phyloP scores from a whole-genome alignment of 2,113 vertebrate genomes.

The Bubo scandiacus region DNA sequence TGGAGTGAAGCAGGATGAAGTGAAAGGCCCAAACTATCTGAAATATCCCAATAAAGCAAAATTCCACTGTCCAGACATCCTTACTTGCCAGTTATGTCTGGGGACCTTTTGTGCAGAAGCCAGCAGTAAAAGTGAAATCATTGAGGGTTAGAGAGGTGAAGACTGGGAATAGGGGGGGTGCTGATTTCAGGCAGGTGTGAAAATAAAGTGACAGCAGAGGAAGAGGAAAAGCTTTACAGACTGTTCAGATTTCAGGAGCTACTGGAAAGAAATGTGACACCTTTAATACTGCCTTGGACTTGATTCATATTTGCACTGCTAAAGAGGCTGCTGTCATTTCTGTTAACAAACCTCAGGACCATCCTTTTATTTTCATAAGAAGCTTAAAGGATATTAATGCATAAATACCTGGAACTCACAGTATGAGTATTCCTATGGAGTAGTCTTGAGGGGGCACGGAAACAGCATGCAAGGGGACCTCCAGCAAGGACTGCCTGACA shows the following conservation, averaged over 20 bases:
- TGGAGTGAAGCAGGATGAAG: neutral
- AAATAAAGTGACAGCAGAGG: neutral
- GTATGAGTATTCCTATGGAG: neutral
- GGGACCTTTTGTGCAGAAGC: neutral
- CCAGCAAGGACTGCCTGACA: neutral
- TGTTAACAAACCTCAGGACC: neutral
- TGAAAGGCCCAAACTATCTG: neutral
- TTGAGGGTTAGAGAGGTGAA: neutral
- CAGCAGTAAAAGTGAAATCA: neutral
- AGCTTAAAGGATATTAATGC: neutral
- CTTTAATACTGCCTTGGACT: neutral
- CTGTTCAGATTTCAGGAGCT: neutral
- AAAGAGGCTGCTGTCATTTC: neutral
- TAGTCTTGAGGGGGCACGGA: neutral
- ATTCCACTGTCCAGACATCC: neutral
- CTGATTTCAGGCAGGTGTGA: neutral
- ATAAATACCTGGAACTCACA: neutral
- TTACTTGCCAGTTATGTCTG: neutral
- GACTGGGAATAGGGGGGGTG: neutral
- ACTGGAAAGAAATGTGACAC: neutral
- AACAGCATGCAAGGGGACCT: neutral
- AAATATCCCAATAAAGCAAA: neutral
- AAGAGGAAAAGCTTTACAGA: neutral
- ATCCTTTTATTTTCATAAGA: neutral
- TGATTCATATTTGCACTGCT: neutral